These are phyloP conservation scores for Drosophila cognata DNA, from an alignment of 2,888 invertebrate genomes.

Conservation along the genomic window DNA sequence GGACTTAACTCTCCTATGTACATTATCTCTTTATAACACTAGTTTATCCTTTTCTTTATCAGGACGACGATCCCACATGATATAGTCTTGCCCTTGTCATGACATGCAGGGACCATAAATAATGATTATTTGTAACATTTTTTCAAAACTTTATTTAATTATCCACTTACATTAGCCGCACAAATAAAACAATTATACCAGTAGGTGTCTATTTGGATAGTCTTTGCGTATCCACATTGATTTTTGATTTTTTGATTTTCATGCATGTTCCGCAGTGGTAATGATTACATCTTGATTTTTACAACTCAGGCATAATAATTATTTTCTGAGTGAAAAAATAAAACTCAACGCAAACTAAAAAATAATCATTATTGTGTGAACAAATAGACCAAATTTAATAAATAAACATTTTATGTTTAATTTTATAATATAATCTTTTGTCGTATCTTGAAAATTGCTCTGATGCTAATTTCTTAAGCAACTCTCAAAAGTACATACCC, in stretches of 20 bases:
- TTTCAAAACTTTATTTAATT: slow-evolving; percentile 8
- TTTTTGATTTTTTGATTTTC: slow-evolving; percentile 5
- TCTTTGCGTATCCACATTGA: slow-evolving; percentile 3
- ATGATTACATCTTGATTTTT: neutral
- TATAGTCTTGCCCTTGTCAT: neutral
- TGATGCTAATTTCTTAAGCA: neutral
- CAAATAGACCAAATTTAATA: neutral
- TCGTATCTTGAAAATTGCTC: neutral
- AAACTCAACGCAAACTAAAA: neutral
- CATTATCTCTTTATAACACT: neutral
- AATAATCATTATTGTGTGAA: neutral
- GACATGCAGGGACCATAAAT: neutral
- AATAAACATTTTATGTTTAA: neutral
- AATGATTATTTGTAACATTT: neutral
- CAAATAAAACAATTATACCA: slow-evolving; percentile 5
- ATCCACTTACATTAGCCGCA: slow-evolving; percentile 5
- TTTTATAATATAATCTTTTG: neutral
- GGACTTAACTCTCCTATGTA: neutral
- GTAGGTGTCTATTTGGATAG: neutral
- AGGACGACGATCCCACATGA: neutral
- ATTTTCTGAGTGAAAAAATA: neutral
- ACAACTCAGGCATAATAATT: neutral
- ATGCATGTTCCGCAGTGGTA: neutral
- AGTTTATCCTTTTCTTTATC: neutral
- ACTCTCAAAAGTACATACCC: neutral